Percentiles rank a stretch among this genome's conserved stretches.
These are phyloP conservation scores for Ceratitis capitata DNA, from an alignment of 1,140 invertebrate genomes.

Conservation along the genomic window DNA sequence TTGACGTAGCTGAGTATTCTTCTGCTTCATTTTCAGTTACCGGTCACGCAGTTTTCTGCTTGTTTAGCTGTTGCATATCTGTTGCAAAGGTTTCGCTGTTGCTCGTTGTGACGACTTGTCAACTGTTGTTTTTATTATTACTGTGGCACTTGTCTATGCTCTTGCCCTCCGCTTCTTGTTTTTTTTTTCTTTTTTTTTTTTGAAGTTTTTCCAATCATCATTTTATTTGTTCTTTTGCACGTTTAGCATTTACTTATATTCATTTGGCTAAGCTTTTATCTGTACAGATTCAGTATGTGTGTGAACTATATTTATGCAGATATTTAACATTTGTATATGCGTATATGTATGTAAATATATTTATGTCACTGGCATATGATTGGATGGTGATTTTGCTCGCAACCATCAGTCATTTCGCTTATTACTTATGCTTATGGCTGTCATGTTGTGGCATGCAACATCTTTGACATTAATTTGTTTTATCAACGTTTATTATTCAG, in stretches of 20 bases:
- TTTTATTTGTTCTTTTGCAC: background rate
- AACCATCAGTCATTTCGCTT: conserved; percentile 19
- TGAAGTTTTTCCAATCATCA: background rate
- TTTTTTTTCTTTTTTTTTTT: background rate
- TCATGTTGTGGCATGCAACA: conserved; percentile 32
- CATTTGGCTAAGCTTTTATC: background rate
- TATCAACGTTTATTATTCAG: background rate
- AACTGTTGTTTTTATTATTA: background rate
- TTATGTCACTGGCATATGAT: background rate
- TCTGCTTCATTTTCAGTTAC: background rate
- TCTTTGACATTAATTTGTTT: background rate
- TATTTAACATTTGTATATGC: no score
- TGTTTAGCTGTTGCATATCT: background rate
- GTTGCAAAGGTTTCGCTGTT: background rate
- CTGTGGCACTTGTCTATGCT: background rate
- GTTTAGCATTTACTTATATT: background rate
- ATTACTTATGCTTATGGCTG: background rate
- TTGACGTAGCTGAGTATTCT: background rate
- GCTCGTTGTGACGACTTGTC: background rate
- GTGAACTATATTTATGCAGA: background rate
- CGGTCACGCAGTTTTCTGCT: background rate
- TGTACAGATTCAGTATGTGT: background rate
- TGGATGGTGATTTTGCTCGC: background rate
- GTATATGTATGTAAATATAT: no score
- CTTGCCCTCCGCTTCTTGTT: background rate